Conservation (phyloP, 2,888 invertebrate species). For the Patella pellucida region DNA sequence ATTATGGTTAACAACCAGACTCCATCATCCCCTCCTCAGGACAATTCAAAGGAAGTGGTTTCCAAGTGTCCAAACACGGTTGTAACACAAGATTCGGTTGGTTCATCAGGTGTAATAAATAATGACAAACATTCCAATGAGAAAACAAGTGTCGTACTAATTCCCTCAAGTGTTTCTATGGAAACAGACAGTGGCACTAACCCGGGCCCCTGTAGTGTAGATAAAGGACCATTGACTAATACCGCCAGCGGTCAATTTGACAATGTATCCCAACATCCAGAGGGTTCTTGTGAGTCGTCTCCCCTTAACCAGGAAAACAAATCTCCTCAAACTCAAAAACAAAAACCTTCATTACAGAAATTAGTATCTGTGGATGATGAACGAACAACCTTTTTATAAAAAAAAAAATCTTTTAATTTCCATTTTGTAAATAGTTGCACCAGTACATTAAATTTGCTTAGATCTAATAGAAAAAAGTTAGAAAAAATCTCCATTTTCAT, state of each 20-base stretch:
- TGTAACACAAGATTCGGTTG: not conserved
- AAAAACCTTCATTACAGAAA: slow-evolving; percentile 5
- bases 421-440: too few relatives aligned
- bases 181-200: not conserved
- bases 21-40: not conserved
- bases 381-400: slow-evolving; percentile 1
- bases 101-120: not conserved
- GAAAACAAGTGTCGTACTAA: not conserved
- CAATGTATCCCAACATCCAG: not conserved
- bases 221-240: not conserved
- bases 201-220: not conserved
- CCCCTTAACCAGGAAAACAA: not conserved
- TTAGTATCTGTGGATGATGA: not conserved
- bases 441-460: too few relatives aligned
- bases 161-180: not conserved
- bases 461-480: too few relatives aligned
- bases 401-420: too few relatives aligned
- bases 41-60: not conserved
- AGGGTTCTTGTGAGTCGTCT: not conserved
- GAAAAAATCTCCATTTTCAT: too few relatives aligned
- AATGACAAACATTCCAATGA: not conserved
- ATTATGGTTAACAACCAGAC: not conserved
- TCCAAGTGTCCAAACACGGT: not conserved
- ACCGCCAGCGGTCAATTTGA: not conserved
- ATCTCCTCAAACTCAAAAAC: not conserved